These are phyloP conservation scores for Monomorium pharaonis DNA, from an alignment of 1,140 invertebrate species.

Conservation along the genomic window DNA sequence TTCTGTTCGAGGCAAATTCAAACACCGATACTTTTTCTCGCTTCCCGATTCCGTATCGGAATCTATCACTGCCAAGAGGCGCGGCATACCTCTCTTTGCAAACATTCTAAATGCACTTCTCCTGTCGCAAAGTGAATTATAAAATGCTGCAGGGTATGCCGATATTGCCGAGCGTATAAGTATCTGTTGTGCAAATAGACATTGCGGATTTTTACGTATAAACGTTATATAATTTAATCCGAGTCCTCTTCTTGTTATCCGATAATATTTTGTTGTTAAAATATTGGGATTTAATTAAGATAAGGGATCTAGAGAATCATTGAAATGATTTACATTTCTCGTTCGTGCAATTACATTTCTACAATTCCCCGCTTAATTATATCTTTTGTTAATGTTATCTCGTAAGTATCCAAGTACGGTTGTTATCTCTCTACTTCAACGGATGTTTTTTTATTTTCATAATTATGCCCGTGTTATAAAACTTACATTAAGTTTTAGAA, in stretches of 20 bases:
- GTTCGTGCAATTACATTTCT: background rate
- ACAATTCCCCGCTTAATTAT: background rate
- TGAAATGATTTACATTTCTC: background rate
- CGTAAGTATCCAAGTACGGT: background rate
- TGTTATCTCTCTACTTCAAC: background rate
- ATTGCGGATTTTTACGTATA: background rate
- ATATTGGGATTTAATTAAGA: background rate
- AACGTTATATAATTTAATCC: background rate
- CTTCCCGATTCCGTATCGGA: background rate
- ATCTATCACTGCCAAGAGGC: background rate
- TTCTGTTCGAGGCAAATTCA: background rate
- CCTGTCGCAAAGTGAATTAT: background rate
- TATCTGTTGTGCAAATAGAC: background rate
- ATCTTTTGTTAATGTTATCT: background rate
- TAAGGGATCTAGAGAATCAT: background rate
- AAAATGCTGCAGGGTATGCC: background rate
- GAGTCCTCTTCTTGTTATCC: background rate
- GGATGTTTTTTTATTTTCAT: background rate
- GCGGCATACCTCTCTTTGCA: background rate
- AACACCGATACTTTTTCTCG: background rate
- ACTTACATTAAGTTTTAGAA: background rate
- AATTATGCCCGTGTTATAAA: background rate
- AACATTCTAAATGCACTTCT: slow-evolving; percentile 10
- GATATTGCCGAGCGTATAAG: background rate
- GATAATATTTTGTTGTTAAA: background rate